phyloP scores from a whole-genome alignment of 1,140 invertebrate genomes.

The Mylabris phalerata region DNA sequence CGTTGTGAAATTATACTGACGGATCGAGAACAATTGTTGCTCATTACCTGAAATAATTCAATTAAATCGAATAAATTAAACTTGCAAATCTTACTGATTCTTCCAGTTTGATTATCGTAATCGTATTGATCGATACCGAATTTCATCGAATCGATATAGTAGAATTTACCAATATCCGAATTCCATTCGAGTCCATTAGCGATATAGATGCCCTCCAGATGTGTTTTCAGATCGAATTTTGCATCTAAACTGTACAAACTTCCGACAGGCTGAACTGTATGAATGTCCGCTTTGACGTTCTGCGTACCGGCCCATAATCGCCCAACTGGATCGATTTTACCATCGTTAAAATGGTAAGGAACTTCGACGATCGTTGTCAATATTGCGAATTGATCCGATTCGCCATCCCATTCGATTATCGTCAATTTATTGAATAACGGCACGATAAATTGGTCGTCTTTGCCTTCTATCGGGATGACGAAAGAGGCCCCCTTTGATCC shows the following conservation, averaged over 20 bases:
- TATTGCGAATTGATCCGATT: conserved; percentile 14
- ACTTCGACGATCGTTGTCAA: conserved; percentile 47
- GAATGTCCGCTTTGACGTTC: conserved; percentile 14
- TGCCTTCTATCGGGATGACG: conserved; percentile 58
- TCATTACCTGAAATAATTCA: background rate
- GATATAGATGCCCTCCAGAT: conserved; percentile 50
- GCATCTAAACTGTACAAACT: conserved; percentile 24
- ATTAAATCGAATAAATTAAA: background rate
- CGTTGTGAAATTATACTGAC: conserved; percentile 25
- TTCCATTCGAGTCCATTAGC: conserved; percentile 79
- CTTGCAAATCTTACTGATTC: conserved; percentile 51
- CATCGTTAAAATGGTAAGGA: conserved; percentile 59
- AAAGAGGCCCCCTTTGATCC: conserved; percentile 43
- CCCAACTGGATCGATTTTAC: conserved; percentile 71
- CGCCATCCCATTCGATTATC: conserved; percentile 58
- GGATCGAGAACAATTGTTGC: conserved; percentile 11
- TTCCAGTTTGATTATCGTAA: conserved; percentile 60
- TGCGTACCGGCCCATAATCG: conserved; percentile 52
- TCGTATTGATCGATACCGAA: conserved; percentile 62
- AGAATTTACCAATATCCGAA: conserved; percentile 56
- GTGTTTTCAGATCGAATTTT: conserved; percentile 22
- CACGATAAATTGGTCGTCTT: conserved; percentile 53
- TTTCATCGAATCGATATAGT: conserved; percentile 67
- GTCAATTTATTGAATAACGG: conserved; percentile 52
- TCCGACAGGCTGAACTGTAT: conserved; percentile 8